phyloP scores from a whole-genome alignment of 2,888 invertebrate species.

The Ophioninae sp. region DNA sequence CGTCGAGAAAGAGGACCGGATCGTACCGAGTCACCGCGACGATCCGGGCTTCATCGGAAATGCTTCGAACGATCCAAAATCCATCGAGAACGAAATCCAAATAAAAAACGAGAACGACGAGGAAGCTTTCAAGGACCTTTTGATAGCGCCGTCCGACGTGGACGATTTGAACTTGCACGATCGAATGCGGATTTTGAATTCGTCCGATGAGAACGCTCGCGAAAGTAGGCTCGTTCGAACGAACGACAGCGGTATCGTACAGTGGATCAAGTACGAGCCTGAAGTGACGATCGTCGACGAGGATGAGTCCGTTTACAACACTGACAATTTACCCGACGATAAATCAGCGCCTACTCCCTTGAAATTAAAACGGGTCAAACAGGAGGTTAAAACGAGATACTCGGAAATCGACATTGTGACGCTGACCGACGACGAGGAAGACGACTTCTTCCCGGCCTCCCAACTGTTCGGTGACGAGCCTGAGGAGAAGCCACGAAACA shows the following conservation, averaged over 20 bases:
- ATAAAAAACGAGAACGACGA: not conserved
- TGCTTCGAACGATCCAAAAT: not conserved
- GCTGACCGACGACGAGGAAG: constrained; percentile 83
- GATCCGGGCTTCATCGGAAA: not conserved
- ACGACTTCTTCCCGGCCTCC: constrained; percentile 82
- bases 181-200: not conserved
- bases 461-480: constrained; percentile 80
- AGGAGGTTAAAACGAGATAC: constrained; percentile 78
- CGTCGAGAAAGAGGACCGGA: not conserved
- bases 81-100: not conserved
- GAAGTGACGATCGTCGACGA: constrained; percentile 41
- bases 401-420: constrained; percentile 82
- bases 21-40: not conserved
- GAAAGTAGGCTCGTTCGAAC: not conserved
- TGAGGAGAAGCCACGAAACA: constrained; percentile 50
- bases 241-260: constrained; percentile 3
- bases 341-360: constrained; percentile 27
- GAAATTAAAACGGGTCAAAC: constrained; percentile 72
- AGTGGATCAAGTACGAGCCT: constrained; percentile 48
- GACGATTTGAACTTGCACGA: constrained; percentile 38
- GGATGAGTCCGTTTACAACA: constrained; percentile 24
- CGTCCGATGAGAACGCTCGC: not conserved
- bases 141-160: constrained; percentile 5
- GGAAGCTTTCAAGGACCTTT: not conserved
- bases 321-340: not conserved